phyloP scores from a whole-genome alignment of 64 coral and sea anemone genomes.

The Platygyra sinensis region DNA sequence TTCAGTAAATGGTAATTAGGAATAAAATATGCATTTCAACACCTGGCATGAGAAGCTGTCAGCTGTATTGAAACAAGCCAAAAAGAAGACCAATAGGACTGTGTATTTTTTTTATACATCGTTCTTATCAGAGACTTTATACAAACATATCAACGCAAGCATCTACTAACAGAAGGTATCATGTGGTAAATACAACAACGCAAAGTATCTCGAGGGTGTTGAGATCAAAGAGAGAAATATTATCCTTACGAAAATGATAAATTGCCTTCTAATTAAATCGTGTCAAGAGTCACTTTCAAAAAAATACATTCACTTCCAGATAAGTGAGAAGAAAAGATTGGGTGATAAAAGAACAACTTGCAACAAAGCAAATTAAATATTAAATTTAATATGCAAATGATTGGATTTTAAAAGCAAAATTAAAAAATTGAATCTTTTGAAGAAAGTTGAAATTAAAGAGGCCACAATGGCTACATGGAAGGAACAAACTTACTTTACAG shows the following conservation, averaged over 20 bases:
- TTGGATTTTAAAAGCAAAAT: not conserved
- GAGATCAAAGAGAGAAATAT: not conserved
- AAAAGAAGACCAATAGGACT: not conserved
- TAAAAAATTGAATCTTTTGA: not conserved
- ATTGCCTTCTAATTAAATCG: not conserved
- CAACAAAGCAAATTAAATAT: not conserved
- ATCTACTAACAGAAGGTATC: not conserved
- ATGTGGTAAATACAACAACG: not conserved
- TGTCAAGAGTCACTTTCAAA: not conserved
- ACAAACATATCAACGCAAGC: not conserved
- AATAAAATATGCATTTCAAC: not conserved
- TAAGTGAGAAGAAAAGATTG: not conserved
- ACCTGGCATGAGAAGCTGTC: slow-evolving; percentile 12
- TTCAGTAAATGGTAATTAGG: slow-evolving; percentile 10
- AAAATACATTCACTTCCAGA: not conserved
- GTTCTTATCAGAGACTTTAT: slow-evolving; percentile 5
- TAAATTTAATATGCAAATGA: not conserved
- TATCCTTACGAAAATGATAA: not conserved
- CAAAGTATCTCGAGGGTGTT: not conserved
- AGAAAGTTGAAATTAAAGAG: too few relatives aligned
- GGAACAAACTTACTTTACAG: too few relatives aligned
- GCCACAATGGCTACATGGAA: too few relatives aligned
- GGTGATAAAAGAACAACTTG: not conserved
- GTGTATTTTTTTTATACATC: not conserved
- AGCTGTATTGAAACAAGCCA: slow-evolving; percentile 17